Conservation (phyloP, 2,113 vertebrate species). For the Megaceryle maxima region DNA sequence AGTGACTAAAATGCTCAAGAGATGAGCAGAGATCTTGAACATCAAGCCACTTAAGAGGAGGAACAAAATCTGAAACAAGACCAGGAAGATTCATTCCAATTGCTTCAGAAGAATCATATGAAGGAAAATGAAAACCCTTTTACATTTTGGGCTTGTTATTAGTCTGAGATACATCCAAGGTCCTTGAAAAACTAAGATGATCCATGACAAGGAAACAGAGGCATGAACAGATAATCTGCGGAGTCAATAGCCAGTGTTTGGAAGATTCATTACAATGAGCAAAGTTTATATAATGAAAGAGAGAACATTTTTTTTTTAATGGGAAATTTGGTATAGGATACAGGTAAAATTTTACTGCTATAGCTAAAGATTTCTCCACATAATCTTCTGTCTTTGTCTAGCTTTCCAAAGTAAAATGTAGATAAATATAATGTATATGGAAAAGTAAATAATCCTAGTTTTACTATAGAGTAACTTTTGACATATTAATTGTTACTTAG, state of each 20-base stretch:
- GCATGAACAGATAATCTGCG: background rate
- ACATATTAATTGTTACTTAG: constrained; percentile 20
- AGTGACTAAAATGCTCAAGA: background rate
- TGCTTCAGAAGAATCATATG: background rate
- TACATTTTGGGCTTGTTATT: background rate
- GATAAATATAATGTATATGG: background rate
- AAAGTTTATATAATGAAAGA: background rate
- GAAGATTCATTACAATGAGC: background rate
- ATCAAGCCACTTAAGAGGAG: background rate
- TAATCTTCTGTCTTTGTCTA: background rate
- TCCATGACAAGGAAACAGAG: background rate
- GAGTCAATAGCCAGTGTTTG: background rate
- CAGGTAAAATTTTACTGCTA: background rate
- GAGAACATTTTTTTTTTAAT: background rate
- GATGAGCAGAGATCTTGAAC: background rate
- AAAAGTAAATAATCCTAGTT: constrained; percentile 40
- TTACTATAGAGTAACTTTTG: constrained; percentile 6
- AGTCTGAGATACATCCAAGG: background rate
- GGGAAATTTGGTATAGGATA: background rate
- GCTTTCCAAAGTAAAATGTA: background rate
- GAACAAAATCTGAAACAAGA: background rate
- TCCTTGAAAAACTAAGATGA: background rate
- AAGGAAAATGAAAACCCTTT: background rate
- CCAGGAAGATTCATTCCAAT: background rate
- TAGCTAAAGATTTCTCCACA: background rate